A percentile compares a stretch with the other conserved stretches of the same genome.
Evolutionary conservation across 2,797 vertebrate species (phyloP).

Genomic region (Sebastiscus albofasciatus): DNA sequence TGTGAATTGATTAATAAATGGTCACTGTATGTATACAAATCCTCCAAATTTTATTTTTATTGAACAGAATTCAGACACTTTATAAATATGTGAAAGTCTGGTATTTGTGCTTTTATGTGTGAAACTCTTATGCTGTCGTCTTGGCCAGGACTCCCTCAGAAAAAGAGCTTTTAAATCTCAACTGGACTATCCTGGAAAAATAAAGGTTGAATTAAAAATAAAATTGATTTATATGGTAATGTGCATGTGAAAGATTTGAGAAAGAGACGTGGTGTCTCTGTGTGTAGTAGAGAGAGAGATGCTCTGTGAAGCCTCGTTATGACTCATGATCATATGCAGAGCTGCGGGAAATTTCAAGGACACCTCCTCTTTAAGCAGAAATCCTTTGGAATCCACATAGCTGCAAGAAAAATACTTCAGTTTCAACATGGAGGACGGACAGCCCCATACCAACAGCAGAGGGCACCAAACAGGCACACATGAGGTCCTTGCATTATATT

Average conservation of each 20-base stretch:
- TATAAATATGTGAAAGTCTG: neutral
- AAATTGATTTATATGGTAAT: neutral
- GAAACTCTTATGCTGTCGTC: neutral
- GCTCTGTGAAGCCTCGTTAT: constrained; percentile 29
- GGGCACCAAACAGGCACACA: constrained; percentile 3
- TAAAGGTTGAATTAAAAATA: neutral
- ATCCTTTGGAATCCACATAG: neutral
- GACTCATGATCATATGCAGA: constrained; percentile 48
- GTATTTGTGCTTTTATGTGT: neutral
- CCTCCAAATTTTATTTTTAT: neutral
- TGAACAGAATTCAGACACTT: neutral
- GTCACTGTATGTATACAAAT: neutral
- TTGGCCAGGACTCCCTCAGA: neutral
- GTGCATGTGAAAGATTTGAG: neutral
- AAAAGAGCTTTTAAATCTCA: neutral
- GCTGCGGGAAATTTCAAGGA: constrained; percentile 16
- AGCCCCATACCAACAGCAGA: constrained; percentile 14
- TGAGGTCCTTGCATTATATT: neutral
- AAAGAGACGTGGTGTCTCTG: neutral
- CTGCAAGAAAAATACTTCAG: neutral
- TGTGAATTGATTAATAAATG: neutral
- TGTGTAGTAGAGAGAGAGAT: neutral
- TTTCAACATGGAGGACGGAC: neutral
- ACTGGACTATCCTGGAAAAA: neutral
- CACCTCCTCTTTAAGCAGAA: constrained; percentile 9